phyloP scores from a whole-genome alignment of 2,113 vertebrate species.

The Aplodontia rufa region DNA sequence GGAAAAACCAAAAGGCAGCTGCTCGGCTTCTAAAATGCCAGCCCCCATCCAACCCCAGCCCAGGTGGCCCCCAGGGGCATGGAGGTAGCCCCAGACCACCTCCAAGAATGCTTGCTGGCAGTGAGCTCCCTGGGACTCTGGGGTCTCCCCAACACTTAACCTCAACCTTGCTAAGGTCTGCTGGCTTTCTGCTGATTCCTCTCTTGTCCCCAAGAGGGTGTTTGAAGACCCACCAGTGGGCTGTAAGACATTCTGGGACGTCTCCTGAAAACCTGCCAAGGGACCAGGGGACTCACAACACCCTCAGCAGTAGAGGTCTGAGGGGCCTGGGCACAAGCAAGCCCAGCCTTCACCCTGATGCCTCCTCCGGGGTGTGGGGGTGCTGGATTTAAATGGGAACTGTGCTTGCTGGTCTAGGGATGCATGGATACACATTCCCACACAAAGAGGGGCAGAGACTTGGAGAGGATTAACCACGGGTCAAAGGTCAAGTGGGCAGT shows the following conservation, averaged over 20 bases:
- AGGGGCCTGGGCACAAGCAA: not conserved
- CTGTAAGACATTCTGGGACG: not conserved
- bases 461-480: not conserved
- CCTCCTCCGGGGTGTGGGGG: not conserved
- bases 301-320: not conserved
- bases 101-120: not conserved
- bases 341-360: rapidly evolving
- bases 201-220: not conserved
- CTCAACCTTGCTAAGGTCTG: not conserved
- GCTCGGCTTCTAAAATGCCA: not conserved
- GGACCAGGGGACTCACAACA: too few species aligned
- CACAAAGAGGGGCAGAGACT: not conserved
- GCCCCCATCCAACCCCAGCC: not conserved
- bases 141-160: not conserved
- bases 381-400: too few species aligned
- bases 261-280: not conserved
- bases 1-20: not conserved
- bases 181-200: not conserved
- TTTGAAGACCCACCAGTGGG: not conserved
- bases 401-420: not conserved
- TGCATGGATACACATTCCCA: not conserved
- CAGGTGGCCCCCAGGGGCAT: too few species aligned
- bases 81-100: not conserved
- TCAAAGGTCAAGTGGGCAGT: conserved; percentile 60
- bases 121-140: not conserved